phyloP scores from a whole-genome alignment of 2,113 vertebrate genomes.

The Esox niger region DNA sequence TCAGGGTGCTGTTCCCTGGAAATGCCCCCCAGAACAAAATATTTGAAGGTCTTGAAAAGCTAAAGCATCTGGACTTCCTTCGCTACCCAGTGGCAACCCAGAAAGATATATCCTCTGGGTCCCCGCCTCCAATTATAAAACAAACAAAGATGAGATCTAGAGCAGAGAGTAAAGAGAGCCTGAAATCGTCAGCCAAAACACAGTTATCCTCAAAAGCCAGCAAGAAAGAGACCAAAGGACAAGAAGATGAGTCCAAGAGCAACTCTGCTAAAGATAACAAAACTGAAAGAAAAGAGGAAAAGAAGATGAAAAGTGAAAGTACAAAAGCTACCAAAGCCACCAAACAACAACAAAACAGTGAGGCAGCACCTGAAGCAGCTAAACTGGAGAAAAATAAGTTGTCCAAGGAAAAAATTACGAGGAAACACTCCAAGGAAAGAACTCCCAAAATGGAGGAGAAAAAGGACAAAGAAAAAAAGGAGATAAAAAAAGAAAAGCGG shows the following conservation, averaged over 20 bases:
- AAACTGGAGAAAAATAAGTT: slow-evolving; percentile 90
- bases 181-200: slow-evolving; percentile 86
- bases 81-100: slow-evolving; percentile 94
- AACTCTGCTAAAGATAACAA: slow-evolving; percentile 84
- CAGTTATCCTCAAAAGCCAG: slow-evolving; percentile 70
- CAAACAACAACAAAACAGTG: slow-evolving; percentile 80
- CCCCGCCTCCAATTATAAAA: slow-evolving; percentile 81
- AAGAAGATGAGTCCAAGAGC: slow-evolving; percentile 78
- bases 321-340: slow-evolving; percentile 67
- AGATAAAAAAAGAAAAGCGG: slow-evolving; percentile 86
- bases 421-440: slow-evolving; percentile 84
- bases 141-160: slow-evolving; percentile 93
- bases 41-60: slow-evolving; percentile 94
- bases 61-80: slow-evolving; percentile 93
- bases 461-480: slow-evolving; percentile 87
- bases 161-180: slow-evolving; percentile 94
- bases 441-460: slow-evolving; percentile 84
- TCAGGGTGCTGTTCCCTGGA: slow-evolving; percentile 95
- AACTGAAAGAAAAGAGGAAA: slow-evolving; percentile 79
- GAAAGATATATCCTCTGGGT: slow-evolving; percentile 85
- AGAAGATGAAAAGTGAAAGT: slow-evolving; percentile 71
- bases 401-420: slow-evolving; percentile 84
- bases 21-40: slow-evolving; percentile 98
- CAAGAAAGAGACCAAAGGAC: slow-evolving; percentile 80
- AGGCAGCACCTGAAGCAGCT: slow-evolving; percentile 70